Evolutionary conservation across 2,113 vertebrate species (phyloP).

Genomic region (Ailurus styani): DNA sequence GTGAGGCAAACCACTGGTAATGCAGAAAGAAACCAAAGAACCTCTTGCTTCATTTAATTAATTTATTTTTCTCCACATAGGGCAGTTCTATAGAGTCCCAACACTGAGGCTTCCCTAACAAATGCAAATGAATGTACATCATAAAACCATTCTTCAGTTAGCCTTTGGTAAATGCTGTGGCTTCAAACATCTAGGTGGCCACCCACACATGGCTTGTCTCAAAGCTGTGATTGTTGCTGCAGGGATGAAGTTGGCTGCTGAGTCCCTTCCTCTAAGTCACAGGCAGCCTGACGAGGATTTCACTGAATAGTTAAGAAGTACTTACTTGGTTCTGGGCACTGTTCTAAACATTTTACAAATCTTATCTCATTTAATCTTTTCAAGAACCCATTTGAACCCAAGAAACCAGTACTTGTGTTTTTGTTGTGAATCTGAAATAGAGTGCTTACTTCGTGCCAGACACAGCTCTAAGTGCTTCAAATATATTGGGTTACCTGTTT

Average conservation of each 20-base stretch:
- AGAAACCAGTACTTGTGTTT: not conserved
- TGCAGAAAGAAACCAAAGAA: constrained; percentile 31
- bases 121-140: not conserved
- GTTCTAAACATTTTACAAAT: not conserved
- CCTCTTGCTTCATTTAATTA: not conserved
- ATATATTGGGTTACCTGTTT: not conserved
- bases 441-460: not conserved
- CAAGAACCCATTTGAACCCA: not conserved
- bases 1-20: not conserved
- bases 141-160: not conserved
- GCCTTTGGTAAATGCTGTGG: not conserved
- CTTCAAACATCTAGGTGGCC: not conserved
- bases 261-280: not conserved
- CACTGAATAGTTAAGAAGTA: not conserved
- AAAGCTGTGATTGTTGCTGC: not conserved
- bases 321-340: not conserved
- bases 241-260: rapidly evolving
- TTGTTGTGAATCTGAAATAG: not conserved
- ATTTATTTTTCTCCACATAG: not conserved
- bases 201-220: not conserved
- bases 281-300: not conserved
- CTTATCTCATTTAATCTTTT: not conserved
- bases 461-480: not conserved
- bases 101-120: not conserved
- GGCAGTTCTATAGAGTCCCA: not conserved